A percentile compares a stretch with the other conserved stretches of the same genome.
These are phyloP conservation scores for Diorhabda carinulata DNA, from an alignment of 1,140 invertebrate genomes.

Conservation along the genomic window DNA sequence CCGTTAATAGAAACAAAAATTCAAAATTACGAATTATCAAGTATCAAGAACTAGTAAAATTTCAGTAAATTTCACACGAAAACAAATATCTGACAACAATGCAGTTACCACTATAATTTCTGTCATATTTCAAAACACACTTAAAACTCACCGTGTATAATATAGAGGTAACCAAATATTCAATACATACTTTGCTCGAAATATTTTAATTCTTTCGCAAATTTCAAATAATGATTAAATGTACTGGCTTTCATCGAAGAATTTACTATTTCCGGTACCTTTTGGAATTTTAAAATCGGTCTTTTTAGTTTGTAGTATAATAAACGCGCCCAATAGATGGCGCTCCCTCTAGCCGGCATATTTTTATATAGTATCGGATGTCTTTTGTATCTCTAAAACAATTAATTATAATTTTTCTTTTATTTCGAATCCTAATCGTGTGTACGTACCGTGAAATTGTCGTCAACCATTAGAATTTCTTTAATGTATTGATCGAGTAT, in stretches of 20 bases:
- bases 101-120: too few species aligned
- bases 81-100: too few species aligned
- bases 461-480: slow-evolving; percentile 68
- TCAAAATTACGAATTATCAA: too few species aligned
- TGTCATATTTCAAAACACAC: too few species aligned
- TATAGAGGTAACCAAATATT: too few species aligned
- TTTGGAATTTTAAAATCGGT: slow-evolving; percentile 72
- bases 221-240: slow-evolving; percentile 68
- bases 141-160: too few species aligned
- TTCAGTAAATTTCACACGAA: too few species aligned
- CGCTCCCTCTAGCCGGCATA: slow-evolving; percentile 72
- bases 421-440: neutral
- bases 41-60: too few species aligned
- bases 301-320: slow-evolving; percentile 73
- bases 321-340: slow-evolving; percentile 77
- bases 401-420: neutral
- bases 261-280: slow-evolving; percentile 68
- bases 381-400: slow-evolving; percentile 61
- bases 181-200: slow-evolving; percentile 60
- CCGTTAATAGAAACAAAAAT: too few species aligned
- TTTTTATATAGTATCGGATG: slow-evolving; percentile 71
- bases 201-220: slow-evolving; percentile 69
- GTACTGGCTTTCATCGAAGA: slow-evolving; percentile 69
- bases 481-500: slow-evolving; percentile 80
- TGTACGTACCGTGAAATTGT: slow-evolving; percentile 60